phyloP scores from a whole-genome alignment of 2,113 vertebrate species.

The Cryptomyrus ogoouensis region DNA sequence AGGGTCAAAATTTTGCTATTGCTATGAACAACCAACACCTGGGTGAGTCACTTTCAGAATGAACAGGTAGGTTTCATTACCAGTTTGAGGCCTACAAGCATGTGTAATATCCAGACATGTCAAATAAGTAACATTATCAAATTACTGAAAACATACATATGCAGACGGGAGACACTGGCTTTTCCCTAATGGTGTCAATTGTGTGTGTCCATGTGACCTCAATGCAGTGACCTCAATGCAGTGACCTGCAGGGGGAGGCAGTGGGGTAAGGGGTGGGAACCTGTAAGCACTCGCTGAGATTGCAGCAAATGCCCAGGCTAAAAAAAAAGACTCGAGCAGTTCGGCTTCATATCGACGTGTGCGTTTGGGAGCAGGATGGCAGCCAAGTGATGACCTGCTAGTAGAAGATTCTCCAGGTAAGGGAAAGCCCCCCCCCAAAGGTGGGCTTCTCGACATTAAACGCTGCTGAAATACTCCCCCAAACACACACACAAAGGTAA shows the following conservation, averaged over 20 bases:
- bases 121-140: not conserved
- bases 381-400: not conserved
- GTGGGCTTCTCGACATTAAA: not conserved
- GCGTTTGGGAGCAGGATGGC: not conserved
- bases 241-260: not conserved
- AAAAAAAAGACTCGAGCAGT: not conserved
- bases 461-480: not conserved
- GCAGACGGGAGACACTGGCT: not conserved
- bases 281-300: not conserved
- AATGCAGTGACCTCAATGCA: not conserved
- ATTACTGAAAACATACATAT: not conserved
- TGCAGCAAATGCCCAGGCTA: not conserved
- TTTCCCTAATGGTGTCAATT: not conserved
- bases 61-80: not conserved
- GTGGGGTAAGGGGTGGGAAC: not conserved
- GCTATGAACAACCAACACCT: not conserved
- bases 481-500: not conserved
- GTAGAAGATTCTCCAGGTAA: not conserved
- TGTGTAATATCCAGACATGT: not conserved
- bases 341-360: not conserved
- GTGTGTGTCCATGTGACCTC: not conserved
- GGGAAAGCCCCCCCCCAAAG: not conserved
- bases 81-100: not conserved
- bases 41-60: not conserved
- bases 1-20: not conserved